Base-by-base conservation (phyloP, 1,140 invertebrate genomes). In the Pseudomyrmex concolor region DNA sequence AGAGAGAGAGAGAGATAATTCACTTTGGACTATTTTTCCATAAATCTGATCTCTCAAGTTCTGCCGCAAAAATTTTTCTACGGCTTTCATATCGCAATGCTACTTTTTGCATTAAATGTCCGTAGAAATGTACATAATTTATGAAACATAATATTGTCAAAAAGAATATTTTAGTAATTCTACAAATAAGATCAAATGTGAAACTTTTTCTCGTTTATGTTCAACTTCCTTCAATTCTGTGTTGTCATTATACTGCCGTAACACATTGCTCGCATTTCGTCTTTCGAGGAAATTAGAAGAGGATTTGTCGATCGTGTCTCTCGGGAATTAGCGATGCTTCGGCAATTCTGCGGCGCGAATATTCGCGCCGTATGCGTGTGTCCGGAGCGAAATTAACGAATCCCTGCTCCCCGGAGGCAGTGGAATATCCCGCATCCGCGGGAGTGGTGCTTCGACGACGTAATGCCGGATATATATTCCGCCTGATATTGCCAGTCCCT, bases 311-410 rank as follows among this genome's bases (percentile, higher is more conserved):
- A 64, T 82, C 83, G 80, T 60, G 68, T 83, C 81, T 83, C 81
- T 25, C 17, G 84, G 80, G 86, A 74, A 85, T 68, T 72, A 78
- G 81, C 55, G 17, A 68, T 50, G 83, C 59, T 62, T 83, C 84
- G 86, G 90, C 88, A 86, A 90, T 91, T 91, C 90, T 91, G 84
- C 77, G 88, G 87, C 60, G 60, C 71, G 84, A 76, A 66, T 83
- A 77, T 90, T 90, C 85, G 82, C 86, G 68, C 76, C 55, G 81
- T 64, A 84, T 62, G 73, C 89, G 86, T 85, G 91, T 90, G 91
- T 91, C 89, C 91, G 83, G 89, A 89, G 89, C 87, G 86, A 93
- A 93, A 94, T 94, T 93, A 94, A 91, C 90, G 89, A 87, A 90
- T 91, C 91, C 91, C 90, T 76, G 82, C 62, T 93, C 90, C 93